Conservation (phyloP, 2,113 vertebrate genomes). For the Pungitius pungitius region DNA sequence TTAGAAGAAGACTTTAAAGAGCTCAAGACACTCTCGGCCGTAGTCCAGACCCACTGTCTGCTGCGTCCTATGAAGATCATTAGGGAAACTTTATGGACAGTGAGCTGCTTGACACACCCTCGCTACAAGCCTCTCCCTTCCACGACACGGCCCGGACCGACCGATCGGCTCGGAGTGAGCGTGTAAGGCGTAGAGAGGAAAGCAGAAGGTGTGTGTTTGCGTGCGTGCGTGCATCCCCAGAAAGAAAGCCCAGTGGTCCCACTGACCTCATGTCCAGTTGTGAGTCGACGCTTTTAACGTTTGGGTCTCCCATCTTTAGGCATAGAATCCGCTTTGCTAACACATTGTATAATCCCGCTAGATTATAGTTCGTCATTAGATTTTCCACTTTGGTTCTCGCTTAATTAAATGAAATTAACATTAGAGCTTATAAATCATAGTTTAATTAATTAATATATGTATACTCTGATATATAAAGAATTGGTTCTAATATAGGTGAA, state of each 20-base stretch:
- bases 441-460: slow-evolving; percentile 79
- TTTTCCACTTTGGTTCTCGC: slow-evolving; percentile 60
- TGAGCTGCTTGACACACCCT: slow-evolving; percentile 52
- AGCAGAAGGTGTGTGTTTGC: not conserved
- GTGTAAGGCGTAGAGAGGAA: slow-evolving; percentile 26
- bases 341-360: slow-evolving; percentile 58
- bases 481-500: slow-evolving; percentile 61
- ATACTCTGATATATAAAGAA: slow-evolving; percentile 53
- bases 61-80: slow-evolving; percentile 43
- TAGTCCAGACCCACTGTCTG: slow-evolving; percentile 53
- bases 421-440: slow-evolving; percentile 71
- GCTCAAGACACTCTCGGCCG: slow-evolving; percentile 43
- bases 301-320: slow-evolving; percentile 50
- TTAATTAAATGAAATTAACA: slow-evolving; percentile 70
- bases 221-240: slow-evolving; percentile 17
- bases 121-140: slow-evolving; percentile 52
- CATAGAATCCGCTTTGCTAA: slow-evolving; percentile 49
- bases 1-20: slow-evolving; percentile 53
- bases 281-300: slow-evolving; percentile 39
- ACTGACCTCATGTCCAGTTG: slow-evolving; percentile 25
- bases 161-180: slow-evolving; percentile 63
- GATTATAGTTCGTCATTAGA: slow-evolving; percentile 57
- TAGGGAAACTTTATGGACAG: slow-evolving; percentile 38
- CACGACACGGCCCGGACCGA: slow-evolving; percentile 56
- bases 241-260: slow-evolving; percentile 32